Evolutionary conservation across 2,888 invertebrate species (phyloP), one percentile per base, ranked within the genome.

Genomic region (Drosophila mercatorum): DNA sequence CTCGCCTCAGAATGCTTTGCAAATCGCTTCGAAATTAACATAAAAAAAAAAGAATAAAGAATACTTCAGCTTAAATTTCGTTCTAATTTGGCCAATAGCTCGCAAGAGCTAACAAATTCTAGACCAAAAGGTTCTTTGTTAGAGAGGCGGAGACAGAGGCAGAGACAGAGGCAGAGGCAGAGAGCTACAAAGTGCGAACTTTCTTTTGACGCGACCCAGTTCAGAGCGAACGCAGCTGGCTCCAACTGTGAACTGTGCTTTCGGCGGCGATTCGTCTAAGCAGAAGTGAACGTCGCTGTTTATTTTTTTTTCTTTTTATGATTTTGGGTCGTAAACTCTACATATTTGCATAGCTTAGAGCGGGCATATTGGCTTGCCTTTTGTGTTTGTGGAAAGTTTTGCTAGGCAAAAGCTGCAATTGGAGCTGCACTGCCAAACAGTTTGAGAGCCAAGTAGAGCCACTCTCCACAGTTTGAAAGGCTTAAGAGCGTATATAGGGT

Each of bases 121-220:
- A 3, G 10, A 49, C 49, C 11, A 49, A 49, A 49, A 31, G 49
- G 49, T 49, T 49, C 49, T 34, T 49, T 49, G 31, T 49, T 17
- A 11, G 1, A 46, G 4, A 17, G n/a, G 10, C 8, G n/a, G n/a
- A n/a, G 7, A 0, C 7, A n/a, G 43, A 7, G n/a, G n/a, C 22
- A 3, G 0, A 17, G 17, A 17, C 17, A 17, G 17, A 17, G 17
- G 17, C 17, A 17, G 17, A 17, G 17, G 17, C 17, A 17, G 17
- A 31, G 17, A 34, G 31, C 49, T 31, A 31, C 31, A 49, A 49
- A n/a, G 49, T 49, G 49, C 49, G 17, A 49, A 49, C 49, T 49
- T 49, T 49, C 49, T 49, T 49, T 49, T 11, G 10, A 49, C n/a
- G 31, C 49, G 49, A 49, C 49, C 49, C 49, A 49, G 49, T 49